A percentile compares a stretch with the other conserved stretches of the same genome.
Conservation (phyloP, 2,797 vertebrate species). For the Myotis myotis region DNA sequence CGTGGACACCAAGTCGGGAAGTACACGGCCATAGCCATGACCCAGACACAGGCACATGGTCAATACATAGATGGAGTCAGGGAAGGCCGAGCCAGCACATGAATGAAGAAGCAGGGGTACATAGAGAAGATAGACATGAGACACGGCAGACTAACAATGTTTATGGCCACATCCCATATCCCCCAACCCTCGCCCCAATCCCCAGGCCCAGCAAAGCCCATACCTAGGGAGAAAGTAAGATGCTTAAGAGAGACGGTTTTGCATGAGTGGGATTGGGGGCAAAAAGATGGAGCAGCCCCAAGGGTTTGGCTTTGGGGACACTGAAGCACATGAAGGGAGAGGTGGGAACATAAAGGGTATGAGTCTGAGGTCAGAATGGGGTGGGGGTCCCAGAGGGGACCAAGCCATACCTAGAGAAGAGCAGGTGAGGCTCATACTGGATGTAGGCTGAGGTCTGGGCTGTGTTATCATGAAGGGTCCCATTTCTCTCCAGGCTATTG, state of each 20-base stretch:
- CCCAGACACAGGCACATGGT: neutral
- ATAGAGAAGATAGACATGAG: neutral
- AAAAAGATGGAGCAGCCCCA: neutral
- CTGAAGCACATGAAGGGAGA: neutral
- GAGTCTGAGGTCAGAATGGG: neutral
- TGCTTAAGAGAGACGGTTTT: neutral
- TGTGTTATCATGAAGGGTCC: slow-evolving; percentile 88
- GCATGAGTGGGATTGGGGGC: neutral
- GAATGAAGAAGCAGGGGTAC: neutral
- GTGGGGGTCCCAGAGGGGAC: neutral
- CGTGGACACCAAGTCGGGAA: slow-evolving; percentile 32
- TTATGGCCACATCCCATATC: neutral
- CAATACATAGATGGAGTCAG: neutral
- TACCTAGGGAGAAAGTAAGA: neutral
- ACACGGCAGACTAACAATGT: neutral
- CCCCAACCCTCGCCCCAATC: neutral
- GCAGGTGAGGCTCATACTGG: slow-evolving; percentile 92
- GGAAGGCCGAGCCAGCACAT: neutral
- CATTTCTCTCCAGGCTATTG: slow-evolving; percentile 89
- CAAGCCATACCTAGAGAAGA: slow-evolving; percentile 88
- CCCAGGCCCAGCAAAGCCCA: neutral
- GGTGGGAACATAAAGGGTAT: neutral
- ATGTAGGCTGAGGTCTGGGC: slow-evolving; percentile 87
- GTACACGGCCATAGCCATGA: neutral
- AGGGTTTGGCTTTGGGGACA: neutral